These are phyloP conservation scores for Hermaeophaga mercurialis DNA, from an alignment of 2,888 invertebrate genomes.

Conservation along the genomic window DNA sequence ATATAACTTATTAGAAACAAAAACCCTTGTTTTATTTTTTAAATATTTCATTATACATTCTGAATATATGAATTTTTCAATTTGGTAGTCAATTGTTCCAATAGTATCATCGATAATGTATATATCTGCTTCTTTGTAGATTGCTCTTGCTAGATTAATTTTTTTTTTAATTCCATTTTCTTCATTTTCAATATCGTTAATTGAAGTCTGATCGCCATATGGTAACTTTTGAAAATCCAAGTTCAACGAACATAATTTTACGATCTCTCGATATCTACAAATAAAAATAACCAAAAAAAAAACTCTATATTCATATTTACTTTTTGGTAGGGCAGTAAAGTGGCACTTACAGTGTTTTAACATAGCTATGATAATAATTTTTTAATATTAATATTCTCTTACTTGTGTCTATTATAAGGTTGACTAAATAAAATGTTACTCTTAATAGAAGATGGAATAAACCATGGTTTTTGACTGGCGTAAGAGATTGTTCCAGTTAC, in stretches of 20 bases:
- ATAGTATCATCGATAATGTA: constrained; percentile 82
- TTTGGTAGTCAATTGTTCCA: constrained; percentile 78
- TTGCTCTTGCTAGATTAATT: constrained; percentile 76
- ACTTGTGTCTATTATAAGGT: constrained; percentile 62
- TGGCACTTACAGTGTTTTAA: no score
- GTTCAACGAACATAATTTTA: constrained; percentile 68
- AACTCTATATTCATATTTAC: not conserved
- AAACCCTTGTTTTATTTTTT: constrained; percentile 69
- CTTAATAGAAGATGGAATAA: constrained; percentile 71
- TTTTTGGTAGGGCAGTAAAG: no score
- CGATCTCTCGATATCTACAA: constrained; percentile 52
- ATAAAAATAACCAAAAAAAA: not conserved
- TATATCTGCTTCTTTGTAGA: constrained; percentile 77
- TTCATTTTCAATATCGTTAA: constrained; percentile 79
- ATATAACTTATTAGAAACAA: constrained; percentile 86
- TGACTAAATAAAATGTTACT: constrained; percentile 83
- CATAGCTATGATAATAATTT: no score
- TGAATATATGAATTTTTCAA: constrained; percentile 75
- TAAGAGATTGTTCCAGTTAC: constrained; percentile 70
- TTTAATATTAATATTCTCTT: no score
- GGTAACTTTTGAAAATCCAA: constrained; percentile 75
- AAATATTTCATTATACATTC: constrained; percentile 69
- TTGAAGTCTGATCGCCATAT: constrained; percentile 73
- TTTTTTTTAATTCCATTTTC: constrained; percentile 82
- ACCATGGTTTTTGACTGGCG: constrained; percentile 82